Percentiles rank a stretch among this genome's conserved stretches.
Conservation (phyloP, 2,113 vertebrate species). For the Sceloporus undulatus region DNA sequence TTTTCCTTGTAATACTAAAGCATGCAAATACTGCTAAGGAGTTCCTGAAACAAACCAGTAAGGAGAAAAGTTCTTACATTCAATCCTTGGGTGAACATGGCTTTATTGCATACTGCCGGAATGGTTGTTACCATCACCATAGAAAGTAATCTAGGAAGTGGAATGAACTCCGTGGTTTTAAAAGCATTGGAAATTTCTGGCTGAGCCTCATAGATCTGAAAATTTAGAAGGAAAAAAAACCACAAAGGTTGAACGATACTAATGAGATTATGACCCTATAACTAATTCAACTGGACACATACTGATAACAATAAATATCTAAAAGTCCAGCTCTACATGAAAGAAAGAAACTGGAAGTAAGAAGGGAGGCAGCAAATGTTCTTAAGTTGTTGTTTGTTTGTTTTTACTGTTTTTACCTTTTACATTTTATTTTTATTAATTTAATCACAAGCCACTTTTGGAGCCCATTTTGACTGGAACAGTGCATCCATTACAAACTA, state of each 20-base stretch:
- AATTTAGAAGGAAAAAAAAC: constrained; percentile 36
- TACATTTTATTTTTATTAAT: background rate
- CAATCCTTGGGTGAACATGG: constrained; percentile 92
- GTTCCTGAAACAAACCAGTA: background rate
- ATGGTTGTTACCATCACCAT: constrained; percentile 92
- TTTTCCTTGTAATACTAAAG: background rate
- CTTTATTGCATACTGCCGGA: constrained; percentile 91
- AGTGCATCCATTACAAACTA: background rate
- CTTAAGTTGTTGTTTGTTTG: background rate
- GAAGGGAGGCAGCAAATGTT: background rate
- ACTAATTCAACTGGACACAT: background rate
- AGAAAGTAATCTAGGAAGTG: constrained; percentile 85
- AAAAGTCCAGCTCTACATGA: background rate
- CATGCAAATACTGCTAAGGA: background rate
- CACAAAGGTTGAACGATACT: background rate
- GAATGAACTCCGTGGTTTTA: constrained; percentile 83
- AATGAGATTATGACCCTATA: background rate
- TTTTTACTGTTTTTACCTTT: background rate
- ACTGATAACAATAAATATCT: background rate
- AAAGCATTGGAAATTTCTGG: constrained; percentile 88
- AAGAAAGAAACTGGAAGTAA: background rate
- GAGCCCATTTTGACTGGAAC: background rate
- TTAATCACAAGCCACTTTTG: background rate
- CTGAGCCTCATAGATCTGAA: constrained; percentile 93
- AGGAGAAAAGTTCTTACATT: constrained; percentile 79